phyloP scores from a whole-genome alignment of 2,888 invertebrate species.

The Nomada fucata region DNA sequence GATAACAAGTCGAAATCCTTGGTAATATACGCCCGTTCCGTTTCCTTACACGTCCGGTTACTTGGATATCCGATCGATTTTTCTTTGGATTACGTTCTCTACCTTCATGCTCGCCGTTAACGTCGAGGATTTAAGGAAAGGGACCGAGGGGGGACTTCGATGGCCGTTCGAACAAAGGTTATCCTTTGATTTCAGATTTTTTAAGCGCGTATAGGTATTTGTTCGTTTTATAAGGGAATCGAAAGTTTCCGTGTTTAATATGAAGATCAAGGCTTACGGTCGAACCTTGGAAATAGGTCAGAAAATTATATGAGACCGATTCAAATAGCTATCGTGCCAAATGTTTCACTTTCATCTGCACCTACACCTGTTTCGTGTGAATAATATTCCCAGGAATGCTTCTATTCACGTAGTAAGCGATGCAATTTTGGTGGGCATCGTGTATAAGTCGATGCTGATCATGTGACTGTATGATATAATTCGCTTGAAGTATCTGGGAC shows the following conservation, averaged over 20 bases:
- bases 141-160: too few relatives aligned
- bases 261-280: constrained; percentile 24
- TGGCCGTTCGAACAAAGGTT: too few relatives aligned
- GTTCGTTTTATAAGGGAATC: too few relatives aligned
- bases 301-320: constrained; percentile 5
- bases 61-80: neutral
- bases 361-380: neutral
- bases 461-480: neutral
- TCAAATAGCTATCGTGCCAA: constrained; percentile 9
- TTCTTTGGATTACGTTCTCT: too few relatives aligned
- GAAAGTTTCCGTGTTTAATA: too few relatives aligned
- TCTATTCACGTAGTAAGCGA: neutral
- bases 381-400: constrained; percentile 11
- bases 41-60: neutral
- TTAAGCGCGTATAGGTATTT: too few relatives aligned
- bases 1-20: constrained; percentile 25
- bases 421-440: neutral
- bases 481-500: neutral
- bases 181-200: too few relatives aligned
- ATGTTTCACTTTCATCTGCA: neutral
- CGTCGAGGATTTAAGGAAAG: too few relatives aligned
- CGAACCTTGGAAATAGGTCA: constrained; percentile 21
- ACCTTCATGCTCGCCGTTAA: neutral
- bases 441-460: too few relatives aligned
- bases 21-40: neutral